Evolutionary conservation across 2,797 vertebrate genomes (phyloP), one percentile per base, ranked within the genome.

Genomic region (Anguilla pacifica): DNA sequence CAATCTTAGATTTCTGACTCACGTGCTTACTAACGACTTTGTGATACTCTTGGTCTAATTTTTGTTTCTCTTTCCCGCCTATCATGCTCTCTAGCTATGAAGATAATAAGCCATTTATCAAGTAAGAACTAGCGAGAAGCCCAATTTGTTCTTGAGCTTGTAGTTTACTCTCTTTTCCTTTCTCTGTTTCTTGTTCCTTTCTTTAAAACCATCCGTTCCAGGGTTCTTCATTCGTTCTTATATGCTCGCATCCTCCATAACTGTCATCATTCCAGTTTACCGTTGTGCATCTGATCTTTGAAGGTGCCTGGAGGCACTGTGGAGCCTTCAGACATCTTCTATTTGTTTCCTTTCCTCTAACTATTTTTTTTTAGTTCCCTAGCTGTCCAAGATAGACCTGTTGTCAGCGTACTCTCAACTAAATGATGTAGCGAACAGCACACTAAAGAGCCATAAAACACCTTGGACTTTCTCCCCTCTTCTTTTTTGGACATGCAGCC

Each of bases 61-160:
- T 98, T 97, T 99, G 96, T 98, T 97, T 99, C 97, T 99, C 97
- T 99, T 96, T 98, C 97, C 97, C 97, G 97, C 98, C 98, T 97
- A 97, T 98, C 98, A 98, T 96, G 97, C 98, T 98, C 96, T 98
- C 98, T 99, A 99, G 98, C 98, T 99, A 99, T 99, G 98, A 99
- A 99, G 98, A 99, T 99, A 99, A 99, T 99, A 99, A 99, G 97
- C 98, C 96, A 96, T 99, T 99, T 98, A 98, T 99, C 98, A 99
- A 99, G 98, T 99, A 99, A 99, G 98, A 97, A 96, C 96, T 96
- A 98, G 97, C 96, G 96, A 98, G 97, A 97, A 97, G 94, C 97
- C 96, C 94, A 95, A 96, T 96, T 95, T 96, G 89, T 89, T 93
- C 91, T 83, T 92, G 93, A 95, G 94, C 94, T 90, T 93, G 84